Evolutionary conservation across 2,888 invertebrate genomes (phyloP).

Genomic region (Griposia aprilina): DNA sequence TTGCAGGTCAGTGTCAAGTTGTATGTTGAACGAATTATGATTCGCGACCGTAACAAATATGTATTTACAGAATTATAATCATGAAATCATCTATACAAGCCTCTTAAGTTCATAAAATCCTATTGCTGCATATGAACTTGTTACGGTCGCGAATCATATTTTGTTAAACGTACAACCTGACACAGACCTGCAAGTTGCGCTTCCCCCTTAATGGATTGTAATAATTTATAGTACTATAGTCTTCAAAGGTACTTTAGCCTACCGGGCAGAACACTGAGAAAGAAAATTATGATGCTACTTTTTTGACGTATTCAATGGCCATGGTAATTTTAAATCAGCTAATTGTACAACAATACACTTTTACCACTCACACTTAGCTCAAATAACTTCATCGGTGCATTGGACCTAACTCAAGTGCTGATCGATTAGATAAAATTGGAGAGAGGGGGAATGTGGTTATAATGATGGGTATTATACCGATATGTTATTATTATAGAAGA

Average conservation of each 20-base stretch:
- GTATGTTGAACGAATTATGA: too few relatives aligned
- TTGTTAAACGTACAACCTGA: too few relatives aligned
- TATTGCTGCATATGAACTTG: too few relatives aligned
- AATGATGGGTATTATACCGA: background rate
- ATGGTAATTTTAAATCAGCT: background rate
- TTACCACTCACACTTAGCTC: constrained; percentile 9
- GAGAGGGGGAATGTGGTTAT: background rate
- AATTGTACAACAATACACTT: constrained; percentile 20
- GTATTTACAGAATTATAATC: too few relatives aligned
- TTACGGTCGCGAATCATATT: too few relatives aligned
- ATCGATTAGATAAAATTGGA: constrained; percentile 1
- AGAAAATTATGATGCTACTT: background rate
- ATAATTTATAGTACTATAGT: constrained; percentile 7
- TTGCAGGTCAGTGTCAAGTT: too few relatives aligned
- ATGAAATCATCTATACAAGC: too few relatives aligned
- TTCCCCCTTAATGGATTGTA: constrained; percentile 17
- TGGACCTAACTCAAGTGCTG: background rate
- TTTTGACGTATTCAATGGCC: background rate
- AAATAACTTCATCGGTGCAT: background rate
- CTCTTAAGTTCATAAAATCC: too few relatives aligned
- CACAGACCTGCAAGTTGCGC: too few relatives aligned
- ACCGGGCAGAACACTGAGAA: too few relatives aligned
- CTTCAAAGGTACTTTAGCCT: background rate
- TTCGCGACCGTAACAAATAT: too few relatives aligned
- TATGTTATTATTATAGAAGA: background rate